These are phyloP conservation scores for Catocala sponsa DNA, from an alignment of 2,888 invertebrate genomes.

Conservation along the genomic window DNA sequence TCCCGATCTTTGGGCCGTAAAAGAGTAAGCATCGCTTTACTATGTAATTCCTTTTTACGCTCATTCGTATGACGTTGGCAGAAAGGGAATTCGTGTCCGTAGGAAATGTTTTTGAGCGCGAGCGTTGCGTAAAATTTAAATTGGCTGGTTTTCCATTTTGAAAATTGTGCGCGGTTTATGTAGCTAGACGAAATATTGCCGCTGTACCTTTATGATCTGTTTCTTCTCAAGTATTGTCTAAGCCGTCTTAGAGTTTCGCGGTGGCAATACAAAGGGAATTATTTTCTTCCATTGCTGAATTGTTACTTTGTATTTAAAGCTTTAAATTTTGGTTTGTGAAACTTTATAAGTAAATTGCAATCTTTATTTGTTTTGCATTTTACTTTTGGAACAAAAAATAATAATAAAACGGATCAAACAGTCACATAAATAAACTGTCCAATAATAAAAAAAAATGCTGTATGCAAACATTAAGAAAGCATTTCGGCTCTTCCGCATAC, in stretches of 20 bases:
- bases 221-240: slow-evolving; percentile 26
- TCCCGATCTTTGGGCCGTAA: slow-evolving; percentile 74
- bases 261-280: slow-evolving; percentile 16
- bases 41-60: slow-evolving; percentile 75
- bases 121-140: slow-evolving; percentile 65
- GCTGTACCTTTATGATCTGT: slow-evolving; percentile 25
- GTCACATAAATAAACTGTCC: too few species aligned
- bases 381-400: too few species aligned
- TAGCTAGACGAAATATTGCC: slow-evolving; percentile 35
- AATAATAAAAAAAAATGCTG: too few species aligned
- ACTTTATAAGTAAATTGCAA: not conserved
- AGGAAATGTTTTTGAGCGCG: slow-evolving; percentile 48
- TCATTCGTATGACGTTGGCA: slow-evolving; percentile 63
- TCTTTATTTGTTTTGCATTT: too few species aligned
- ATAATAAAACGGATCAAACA: too few species aligned
- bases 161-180: slow-evolving; percentile 44
- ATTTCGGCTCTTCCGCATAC: too few species aligned
- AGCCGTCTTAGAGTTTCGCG: slow-evolving; percentile 27
- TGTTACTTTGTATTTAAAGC: slow-evolving; percentile 8
- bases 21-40: slow-evolving; percentile 77
- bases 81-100: slow-evolving; percentile 61
- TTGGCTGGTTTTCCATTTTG: slow-evolving; percentile 60
- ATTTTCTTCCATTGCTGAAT: slow-evolving; percentile 30
- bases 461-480: too few species aligned
- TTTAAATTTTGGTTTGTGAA: not conserved